These are phyloP conservation scores for Lerema accius DNA, from an alignment of 1,140 invertebrate genomes.

Conservation along the genomic window DNA sequence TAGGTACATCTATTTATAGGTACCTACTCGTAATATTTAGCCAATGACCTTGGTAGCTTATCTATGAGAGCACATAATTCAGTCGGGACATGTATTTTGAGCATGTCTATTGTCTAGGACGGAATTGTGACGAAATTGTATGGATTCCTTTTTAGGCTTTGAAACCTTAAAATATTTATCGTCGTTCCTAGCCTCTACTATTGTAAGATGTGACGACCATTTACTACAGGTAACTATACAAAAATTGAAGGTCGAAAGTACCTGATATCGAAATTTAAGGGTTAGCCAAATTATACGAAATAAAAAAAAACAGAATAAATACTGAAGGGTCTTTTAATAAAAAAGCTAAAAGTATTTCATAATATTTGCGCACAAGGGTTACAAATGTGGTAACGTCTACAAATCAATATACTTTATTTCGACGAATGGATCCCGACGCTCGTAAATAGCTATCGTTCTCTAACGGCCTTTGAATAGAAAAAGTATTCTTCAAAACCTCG, in stretches of 20 bases:
- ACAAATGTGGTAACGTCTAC: not conserved
- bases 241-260: no score
- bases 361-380: not conserved
- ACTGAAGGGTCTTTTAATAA: no score
- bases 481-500: constrained; percentile 23
- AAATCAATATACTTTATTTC: constrained; percentile 22
- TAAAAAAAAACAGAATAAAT: no score
- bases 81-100: not conserved
- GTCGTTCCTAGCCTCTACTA: no score
- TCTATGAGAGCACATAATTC: not conserved
- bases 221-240: no score
- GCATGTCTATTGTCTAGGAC: not conserved
- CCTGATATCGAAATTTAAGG: no score
- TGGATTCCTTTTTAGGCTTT: not conserved
- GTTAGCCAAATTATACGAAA: no score
- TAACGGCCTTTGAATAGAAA: constrained; percentile 15
- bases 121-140: not conserved
- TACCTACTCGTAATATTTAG: no score
- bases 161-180: not conserved
- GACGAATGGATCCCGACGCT: constrained; percentile 13
- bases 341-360: not conserved
- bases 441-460: constrained; percentile 18
- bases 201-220: no score
- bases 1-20: no score
- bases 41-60: no score